phyloP scores from a whole-genome alignment of 2,888 invertebrate genomes.

The Epinotia ramella region DNA sequence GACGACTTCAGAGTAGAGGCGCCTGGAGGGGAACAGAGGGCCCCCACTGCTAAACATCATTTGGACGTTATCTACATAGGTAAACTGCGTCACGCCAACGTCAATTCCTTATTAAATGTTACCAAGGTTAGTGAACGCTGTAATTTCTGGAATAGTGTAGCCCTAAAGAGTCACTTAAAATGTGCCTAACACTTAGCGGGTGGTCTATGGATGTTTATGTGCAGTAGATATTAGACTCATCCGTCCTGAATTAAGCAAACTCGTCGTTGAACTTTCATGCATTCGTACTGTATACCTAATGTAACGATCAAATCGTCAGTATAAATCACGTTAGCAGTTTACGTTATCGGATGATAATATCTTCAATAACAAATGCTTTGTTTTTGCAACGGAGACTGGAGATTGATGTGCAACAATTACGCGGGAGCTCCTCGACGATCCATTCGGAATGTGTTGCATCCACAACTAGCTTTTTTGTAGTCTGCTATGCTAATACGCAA shows the following conservation, averaged over 20 bases:
- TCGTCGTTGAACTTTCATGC: constrained; percentile 73
- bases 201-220: constrained; percentile 10
- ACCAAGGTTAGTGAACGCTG: no score
- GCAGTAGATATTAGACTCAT: constrained; percentile 44
- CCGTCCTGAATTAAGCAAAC: constrained; percentile 66
- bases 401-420: constrained; percentile 84
- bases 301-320: constrained; percentile 69
- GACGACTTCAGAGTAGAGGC: no score
- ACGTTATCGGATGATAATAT: constrained; percentile 77
- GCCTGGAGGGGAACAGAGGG: no score
- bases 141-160: neutral
- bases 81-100: no score
- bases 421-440: constrained; percentile 75
- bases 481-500: constrained; percentile 77
- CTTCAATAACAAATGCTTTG: constrained; percentile 81
- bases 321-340: constrained; percentile 78
- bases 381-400: constrained; percentile 80
- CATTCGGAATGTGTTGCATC: constrained; percentile 80
- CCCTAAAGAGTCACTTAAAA: constrained; percentile 25
- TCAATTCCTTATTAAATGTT: no score
- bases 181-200: constrained; percentile 14
- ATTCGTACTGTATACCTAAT: constrained; percentile 70
- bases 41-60: no score
- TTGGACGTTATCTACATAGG: no score
- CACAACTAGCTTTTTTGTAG: constrained; percentile 79